phyloP scores from a whole-genome alignment of 2,797 vertebrate species.

The Falco berigora region DNA sequence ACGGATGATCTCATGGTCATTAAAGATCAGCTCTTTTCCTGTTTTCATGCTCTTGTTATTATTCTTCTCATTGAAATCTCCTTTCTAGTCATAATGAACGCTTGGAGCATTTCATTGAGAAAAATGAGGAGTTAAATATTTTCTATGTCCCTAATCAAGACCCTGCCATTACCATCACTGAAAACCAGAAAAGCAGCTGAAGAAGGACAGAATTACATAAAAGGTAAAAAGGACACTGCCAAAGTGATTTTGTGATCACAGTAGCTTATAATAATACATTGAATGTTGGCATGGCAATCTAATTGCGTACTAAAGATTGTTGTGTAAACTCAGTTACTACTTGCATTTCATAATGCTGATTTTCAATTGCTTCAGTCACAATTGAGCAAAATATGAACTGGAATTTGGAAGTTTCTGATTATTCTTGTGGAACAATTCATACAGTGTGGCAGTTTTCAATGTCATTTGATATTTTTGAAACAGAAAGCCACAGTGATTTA shows the following conservation, averaged over 20 bases:
- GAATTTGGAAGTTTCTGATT: background rate
- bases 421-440: background rate
- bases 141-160: slow-evolving; percentile 60
- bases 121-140: slow-evolving; percentile 59
- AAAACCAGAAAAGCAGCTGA: background rate
- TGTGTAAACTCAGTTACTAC: background rate
- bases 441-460: background rate
- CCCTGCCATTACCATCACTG: slow-evolving; percentile 27
- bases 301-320: background rate
- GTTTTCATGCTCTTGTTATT: background rate
- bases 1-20: background rate
- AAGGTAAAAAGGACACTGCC: slow-evolving; percentile 10
- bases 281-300: background rate
- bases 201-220: slow-evolving; percentile 1
- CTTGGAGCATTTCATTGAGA: slow-evolving; percentile 26
- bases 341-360: background rate
- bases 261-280: background rate
- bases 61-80: background rate
- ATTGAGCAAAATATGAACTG: background rate
- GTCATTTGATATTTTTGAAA: background rate
- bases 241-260: background rate
- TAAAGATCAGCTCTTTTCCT: slow-evolving; percentile 8
- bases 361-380: background rate
- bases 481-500: background rate
- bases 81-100: slow-evolving; percentile 12